phyloP scores from a whole-genome alignment of 2,888 invertebrate species.

The Meteorus cinctellus region DNA sequence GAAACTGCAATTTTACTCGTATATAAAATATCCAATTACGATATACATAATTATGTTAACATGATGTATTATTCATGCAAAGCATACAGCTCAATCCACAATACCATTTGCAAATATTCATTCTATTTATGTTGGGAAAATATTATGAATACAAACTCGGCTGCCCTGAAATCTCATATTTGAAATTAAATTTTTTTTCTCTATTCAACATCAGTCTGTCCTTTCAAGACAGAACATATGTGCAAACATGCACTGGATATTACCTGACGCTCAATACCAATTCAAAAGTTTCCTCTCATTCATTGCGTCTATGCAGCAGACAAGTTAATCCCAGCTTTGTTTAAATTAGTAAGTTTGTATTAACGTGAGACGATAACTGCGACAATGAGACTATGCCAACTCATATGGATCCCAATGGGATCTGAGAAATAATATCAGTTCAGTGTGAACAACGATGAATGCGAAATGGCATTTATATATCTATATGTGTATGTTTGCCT shows the following conservation, averaged over 20 bases:
- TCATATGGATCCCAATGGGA: slow-evolving; percentile 3
- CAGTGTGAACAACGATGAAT: neutral
- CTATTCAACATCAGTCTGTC: too few relatives aligned
- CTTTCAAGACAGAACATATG: too few relatives aligned
- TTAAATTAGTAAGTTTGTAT: slow-evolving; percentile 54
- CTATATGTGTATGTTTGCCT: neutral
- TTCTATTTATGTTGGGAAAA: neutral
- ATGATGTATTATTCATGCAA: neutral
- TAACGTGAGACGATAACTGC: slow-evolving; percentile 44
- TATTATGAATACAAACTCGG: neutral
- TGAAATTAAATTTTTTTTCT: neutral
- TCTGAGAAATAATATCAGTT: neutral
- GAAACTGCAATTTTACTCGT: too few relatives aligned
- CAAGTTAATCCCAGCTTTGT: slow-evolving; percentile 53
- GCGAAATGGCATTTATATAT: neutral
- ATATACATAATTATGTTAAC: too few relatives aligned
- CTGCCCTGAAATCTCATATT: neutral
- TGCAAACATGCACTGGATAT: neutral
- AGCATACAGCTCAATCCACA: neutral
- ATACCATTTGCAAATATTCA: neutral
- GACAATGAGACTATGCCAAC: neutral
- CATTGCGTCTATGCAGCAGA: slow-evolving; percentile 40
- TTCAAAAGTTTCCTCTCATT: neutral
- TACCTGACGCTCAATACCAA: neutral
- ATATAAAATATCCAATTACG: too few relatives aligned